A percentile compares a stretch with the other conserved stretches of the same genome.
These are phyloP conservation scores for Amphipyra berbera DNA, from an alignment of 2,888 invertebrate genomes.

Conservation along the genomic window DNA sequence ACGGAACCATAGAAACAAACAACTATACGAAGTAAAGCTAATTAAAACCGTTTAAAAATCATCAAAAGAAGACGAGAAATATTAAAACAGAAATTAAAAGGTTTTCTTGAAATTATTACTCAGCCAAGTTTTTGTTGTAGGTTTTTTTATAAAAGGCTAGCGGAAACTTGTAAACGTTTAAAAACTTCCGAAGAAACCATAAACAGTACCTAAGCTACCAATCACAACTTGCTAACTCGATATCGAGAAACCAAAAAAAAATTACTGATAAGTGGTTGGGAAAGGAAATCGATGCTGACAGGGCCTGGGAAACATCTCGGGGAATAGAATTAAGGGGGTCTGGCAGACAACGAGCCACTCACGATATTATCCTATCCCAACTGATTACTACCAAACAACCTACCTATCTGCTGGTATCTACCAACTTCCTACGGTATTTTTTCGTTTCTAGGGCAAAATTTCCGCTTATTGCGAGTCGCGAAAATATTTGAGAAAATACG, in stretches of 20 bases:
- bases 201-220: slow-evolving; percentile 2
- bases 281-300: slow-evolving; percentile 63
- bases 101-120: too few relatives aligned
- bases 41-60: too few relatives aligned
- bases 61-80: too few relatives aligned
- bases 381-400: slow-evolving; percentile 56
- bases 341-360: slow-evolving; percentile 62
- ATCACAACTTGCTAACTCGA: slow-evolving; percentile 19
- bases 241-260: slow-evolving; percentile 41
- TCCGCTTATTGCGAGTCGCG: slow-evolving; percentile 38
- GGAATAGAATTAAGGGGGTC: slow-evolving; percentile 63
- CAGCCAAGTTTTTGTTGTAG: too few relatives aligned
- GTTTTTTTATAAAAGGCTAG: too few relatives aligned
- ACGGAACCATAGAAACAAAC: too few relatives aligned
- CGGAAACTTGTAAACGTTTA: neutral
- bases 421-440: slow-evolving; percentile 4
- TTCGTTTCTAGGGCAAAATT: slow-evolving; percentile 21
- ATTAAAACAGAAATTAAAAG: too few relatives aligned
- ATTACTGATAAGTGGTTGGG: slow-evolving; percentile 52
- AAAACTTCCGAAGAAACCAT: slow-evolving; percentile 11
- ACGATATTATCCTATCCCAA: slow-evolving; percentile 65
- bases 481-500: slow-evolving; percentile 42
- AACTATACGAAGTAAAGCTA: too few relatives aligned
- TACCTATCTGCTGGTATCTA: slow-evolving; percentile 8
- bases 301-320: slow-evolving; percentile 59